Evolutionary conservation across 2,113 vertebrate species (phyloP), one percentile per base, ranked within the genome.

Genomic region (Petrocephalus microphthalmus): DNA sequence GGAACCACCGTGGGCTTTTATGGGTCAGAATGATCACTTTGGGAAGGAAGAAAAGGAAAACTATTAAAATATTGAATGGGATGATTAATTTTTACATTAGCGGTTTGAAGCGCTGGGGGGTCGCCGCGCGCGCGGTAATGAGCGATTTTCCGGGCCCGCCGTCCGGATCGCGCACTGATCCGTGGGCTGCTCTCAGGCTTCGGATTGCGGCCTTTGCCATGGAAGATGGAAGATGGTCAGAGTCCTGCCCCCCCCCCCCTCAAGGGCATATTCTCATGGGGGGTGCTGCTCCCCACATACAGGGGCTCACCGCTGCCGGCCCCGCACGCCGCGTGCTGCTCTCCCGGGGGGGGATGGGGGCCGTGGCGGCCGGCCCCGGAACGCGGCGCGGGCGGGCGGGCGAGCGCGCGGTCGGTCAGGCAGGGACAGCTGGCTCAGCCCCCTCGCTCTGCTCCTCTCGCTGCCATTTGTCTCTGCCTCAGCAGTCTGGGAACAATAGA

Each of bases 31-130:
- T 91, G 89, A 91, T 92, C 91, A 91, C 90, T 89, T 88, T 89
- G 88, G 91, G 89, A 90, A 89, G 87, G 88, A 89, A 88, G 90
- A 90, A 90, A 91, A 92, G 89, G 88, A 91, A 92, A 91, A 91
- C 92, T 90, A 92, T 92, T 92, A 92, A 91, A 92, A 92, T 91
- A 92, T 92, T 92, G 92, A 92, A 91, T 89, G 90, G 90, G 89
- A 90, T 92, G 91, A 92, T 92, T 92, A 91, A 91, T 91, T 91
- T 92, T 91, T 91, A 91, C 92, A 91, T 92, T 92, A 91, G 90
- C 90, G 89, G 91, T 91, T 92, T 91, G 91, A 92, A 90, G 89
- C 90, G 45, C 88, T 88, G 89, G 88, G 74, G 89, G 91, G 92
- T 91, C 89, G 88, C 91, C 90, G 87, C 82, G 88, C 88, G 89